Conservation (phyloP, 2,888 invertebrate genomes). For the Scaeva pyrastri region DNA sequence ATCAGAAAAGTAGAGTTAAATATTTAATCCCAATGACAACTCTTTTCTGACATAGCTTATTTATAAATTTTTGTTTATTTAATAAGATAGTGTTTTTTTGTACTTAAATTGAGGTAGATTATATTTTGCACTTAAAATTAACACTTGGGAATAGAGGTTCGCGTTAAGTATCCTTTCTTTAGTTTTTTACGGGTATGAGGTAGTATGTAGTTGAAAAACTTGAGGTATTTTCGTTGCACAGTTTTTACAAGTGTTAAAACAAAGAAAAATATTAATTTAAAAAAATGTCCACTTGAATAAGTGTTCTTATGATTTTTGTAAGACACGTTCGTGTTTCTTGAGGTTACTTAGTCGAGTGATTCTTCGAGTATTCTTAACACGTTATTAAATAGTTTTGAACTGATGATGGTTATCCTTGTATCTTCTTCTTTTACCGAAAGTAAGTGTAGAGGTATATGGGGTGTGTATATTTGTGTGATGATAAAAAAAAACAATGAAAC, state of each 20-base stretch:
- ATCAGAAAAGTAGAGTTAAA: constrained; percentile 1
- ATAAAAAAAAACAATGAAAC: constrained; percentile 43
- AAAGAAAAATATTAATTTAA: constrained; percentile 31
- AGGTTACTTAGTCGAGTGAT: constrained; percentile 73
- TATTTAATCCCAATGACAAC: constrained; percentile 46
- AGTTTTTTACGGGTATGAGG: constrained; percentile 51
- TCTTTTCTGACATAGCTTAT: constrained; percentile 40
- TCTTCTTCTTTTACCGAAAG: constrained; percentile 47
- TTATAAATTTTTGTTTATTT: constrained; percentile 32
- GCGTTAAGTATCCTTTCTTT: constrained; percentile 20
- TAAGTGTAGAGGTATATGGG: constrained; percentile 55
- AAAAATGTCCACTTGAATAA: constrained; percentile 45
- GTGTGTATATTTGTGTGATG: constrained; percentile 19
- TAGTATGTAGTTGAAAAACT: constrained; percentile 65
- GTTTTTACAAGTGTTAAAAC: constrained; percentile 25
- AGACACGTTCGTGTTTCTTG: constrained; percentile 75
- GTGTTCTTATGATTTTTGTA: constrained; percentile 70
- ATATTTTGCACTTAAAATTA: constrained; percentile 59
- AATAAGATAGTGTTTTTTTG: constrained; percentile 45
- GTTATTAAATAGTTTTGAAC: constrained; percentile 78
- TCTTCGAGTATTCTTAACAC: constrained; percentile 71
- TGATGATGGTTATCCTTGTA: constrained; percentile 78
- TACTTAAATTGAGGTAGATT: constrained; percentile 71
- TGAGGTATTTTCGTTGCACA: constrained; percentile 72
- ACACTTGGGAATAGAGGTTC: constrained; percentile 47